phyloP scores from a whole-genome alignment of 1,140 invertebrate genomes.

The Dysdera silvatica region DNA sequence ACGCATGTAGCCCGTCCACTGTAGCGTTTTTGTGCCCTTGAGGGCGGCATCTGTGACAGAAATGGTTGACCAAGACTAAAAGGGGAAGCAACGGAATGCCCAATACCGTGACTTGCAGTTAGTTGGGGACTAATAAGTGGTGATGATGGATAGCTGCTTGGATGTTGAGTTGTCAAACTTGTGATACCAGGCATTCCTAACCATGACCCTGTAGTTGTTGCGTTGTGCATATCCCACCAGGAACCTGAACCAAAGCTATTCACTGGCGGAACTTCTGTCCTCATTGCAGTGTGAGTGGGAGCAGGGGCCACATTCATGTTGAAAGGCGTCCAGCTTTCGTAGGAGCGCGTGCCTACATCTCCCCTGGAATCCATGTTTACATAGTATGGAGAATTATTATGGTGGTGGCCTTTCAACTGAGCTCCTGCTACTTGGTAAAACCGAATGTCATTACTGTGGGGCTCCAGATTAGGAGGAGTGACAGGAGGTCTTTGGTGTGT shows the following conservation, averaged over 20 bases:
- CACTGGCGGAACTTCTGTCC: slow-evolving; percentile 52
- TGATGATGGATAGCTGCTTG: slow-evolving; percentile 67
- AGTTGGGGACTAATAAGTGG: slow-evolving; percentile 81
- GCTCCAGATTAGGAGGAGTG: slow-evolving; percentile 31
- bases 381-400: slow-evolving; percentile 35
- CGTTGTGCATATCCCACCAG: slow-evolving; percentile 82
- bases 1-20: slow-evolving; percentile 94
- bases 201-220: slow-evolving; percentile 41
- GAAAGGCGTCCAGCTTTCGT: slow-evolving; percentile 94
- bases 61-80: slow-evolving; percentile 47
- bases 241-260: slow-evolving; percentile 51
- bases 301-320: slow-evolving; percentile 52
- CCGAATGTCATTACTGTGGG: slow-evolving; percentile 36
- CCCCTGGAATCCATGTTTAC: slow-evolving; percentile 72
- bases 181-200: slow-evolving; percentile 65
- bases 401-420: slow-evolving; percentile 52
- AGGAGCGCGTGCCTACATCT: slow-evolving; percentile 59
- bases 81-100: slow-evolving; percentile 56
- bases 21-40: slow-evolving; percentile 82
- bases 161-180: slow-evolving; percentile 44
- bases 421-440: slow-evolving; percentile 41
- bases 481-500: slow-evolving; percentile 31
- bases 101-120: slow-evolving; percentile 55
- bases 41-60: slow-evolving; percentile 64
- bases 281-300: slow-evolving; percentile 62